These are phyloP conservation scores for Limnothrissa miodon DNA, from an alignment of 2,113 vertebrate genomes.

Conservation along the genomic window DNA sequence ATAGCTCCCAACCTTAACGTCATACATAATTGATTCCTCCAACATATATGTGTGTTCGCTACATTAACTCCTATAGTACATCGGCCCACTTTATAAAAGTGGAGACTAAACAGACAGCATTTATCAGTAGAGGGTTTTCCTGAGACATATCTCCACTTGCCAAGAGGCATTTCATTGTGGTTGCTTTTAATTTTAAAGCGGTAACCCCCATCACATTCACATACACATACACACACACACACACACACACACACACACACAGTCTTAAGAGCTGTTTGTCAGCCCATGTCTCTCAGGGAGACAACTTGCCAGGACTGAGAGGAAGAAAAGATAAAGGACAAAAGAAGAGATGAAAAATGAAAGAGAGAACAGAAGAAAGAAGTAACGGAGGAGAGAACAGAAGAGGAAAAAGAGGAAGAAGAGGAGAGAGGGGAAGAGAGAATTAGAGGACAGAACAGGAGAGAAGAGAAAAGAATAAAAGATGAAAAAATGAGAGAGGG, in stretches of 20 bases:
- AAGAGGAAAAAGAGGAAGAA: background rate
- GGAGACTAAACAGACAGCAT: background rate
- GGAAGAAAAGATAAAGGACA: background rate
- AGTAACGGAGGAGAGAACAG: conserved; percentile 18
- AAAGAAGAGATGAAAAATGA: background rate
- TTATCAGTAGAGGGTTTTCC: background rate
- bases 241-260: conserved; percentile 5
- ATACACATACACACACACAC: conserved; percentile 2
- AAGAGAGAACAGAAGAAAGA: background rate
- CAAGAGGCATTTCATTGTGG: background rate
- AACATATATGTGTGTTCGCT: background rate
- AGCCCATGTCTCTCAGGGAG: conserved; percentile 18
- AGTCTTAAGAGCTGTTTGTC: background rate
- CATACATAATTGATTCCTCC: background rate
- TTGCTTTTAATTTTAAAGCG: background rate
- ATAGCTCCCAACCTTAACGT: background rate
- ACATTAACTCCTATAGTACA: background rate
- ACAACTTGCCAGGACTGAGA: background rate
- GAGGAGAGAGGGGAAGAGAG: conserved; percentile 32
- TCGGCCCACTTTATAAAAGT: background rate
- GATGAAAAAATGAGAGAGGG: background rate
- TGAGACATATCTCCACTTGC: background rate
- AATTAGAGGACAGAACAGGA: conserved; percentile 13
- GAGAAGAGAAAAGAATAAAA: conserved; percentile 11
- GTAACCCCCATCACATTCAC: conserved; percentile 6